Evolutionary conservation across 2,888 invertebrate genomes (phyloP), one percentile per base, ranked within the genome.

Genomic region (Drosophila kuntzei): DNA sequence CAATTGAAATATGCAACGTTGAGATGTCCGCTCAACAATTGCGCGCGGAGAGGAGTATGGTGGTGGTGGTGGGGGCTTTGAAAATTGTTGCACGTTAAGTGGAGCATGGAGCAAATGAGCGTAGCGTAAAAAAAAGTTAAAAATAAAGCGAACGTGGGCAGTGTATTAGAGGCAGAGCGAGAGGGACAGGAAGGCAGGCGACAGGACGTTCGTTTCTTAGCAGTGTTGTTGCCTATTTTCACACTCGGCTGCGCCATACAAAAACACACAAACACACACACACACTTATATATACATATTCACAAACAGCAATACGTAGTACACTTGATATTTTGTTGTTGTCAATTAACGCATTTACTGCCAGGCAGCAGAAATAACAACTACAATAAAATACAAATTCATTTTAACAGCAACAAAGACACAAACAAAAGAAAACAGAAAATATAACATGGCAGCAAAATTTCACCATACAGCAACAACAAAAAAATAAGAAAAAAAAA

Each of bases 71-170:
- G 27, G 32, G 39, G 53, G 61, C 47, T 54, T 66, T 61, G 70
- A 61, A 83, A 84, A 80, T 80, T 76, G 81, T 84, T 83, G 79
- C 84, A 81, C 83, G 75, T 79, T 87, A 83, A 83, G 84, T 83
- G 81, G 83, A 81, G 87, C 83, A 79, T 84, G 81, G 83, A 83
- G 70, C 65, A 80, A 73, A 80, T 69, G 53, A 72, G 75, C 59
- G 65, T 65, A 71, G 63, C 59, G 54, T 43, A 75, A 50, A 58
- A 50, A 59, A 46, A 69, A 47, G 61, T 83, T 71, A 64, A 71
- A 85, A 83, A 76, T 76, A 79, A 74, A 65, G 46, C 50, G 18
- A 73, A 77, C 53, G 77, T 77, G 59, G 64, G 61, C 69, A 46
- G 69, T 36, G 53, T 37, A 63, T 22, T 41, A 47, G 27, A 60